Evolutionary conservation across 2,797 vertebrate genomes (phyloP).

Genomic region (Macroramphosus scolopax): DNA sequence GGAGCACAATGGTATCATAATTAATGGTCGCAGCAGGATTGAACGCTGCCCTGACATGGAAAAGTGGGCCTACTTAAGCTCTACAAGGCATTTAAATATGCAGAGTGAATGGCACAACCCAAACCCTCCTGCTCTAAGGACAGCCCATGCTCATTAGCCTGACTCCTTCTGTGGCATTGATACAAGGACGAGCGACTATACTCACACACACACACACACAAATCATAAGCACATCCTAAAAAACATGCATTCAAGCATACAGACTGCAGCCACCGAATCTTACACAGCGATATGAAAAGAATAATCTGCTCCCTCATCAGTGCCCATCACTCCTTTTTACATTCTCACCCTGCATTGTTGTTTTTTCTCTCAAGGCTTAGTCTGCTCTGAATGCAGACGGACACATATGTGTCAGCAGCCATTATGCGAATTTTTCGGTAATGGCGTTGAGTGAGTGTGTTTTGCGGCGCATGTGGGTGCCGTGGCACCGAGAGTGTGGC

Average conservation of each 20-base stretch:
- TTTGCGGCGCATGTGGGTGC: conserved; percentile 46
- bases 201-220: conserved; percentile 18
- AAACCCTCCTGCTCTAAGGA: conserved; percentile 76
- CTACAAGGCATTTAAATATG: conserved; percentile 80
- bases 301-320: conserved; percentile 61
- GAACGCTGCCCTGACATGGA: conserved; percentile 80
- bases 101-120: conserved; percentile 76
- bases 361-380: conserved; percentile 68
- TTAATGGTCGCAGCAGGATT: conserved; percentile 84
- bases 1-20: conserved; percentile 84
- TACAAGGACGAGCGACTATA: conserved; percentile 54
- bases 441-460: conserved; percentile 49
- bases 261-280: conserved; percentile 24
- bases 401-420: conserved; percentile 71
- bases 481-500: conserved; percentile 45
- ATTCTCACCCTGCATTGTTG: conserved; percentile 49
- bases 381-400: conserved; percentile 61
- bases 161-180: conserved; percentile 63
- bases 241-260: conserved; percentile 3
- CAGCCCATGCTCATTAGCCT: conserved; percentile 73
- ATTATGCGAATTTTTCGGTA: conserved; percentile 59
- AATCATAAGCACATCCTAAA: conserved; percentile 32
- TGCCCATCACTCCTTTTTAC: conserved; percentile 63
- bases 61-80: conserved; percentile 80
- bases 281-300: conserved; percentile 28